phyloP scores from a whole-genome alignment of 1,140 invertebrate species.

The Atta colombica region DNA sequence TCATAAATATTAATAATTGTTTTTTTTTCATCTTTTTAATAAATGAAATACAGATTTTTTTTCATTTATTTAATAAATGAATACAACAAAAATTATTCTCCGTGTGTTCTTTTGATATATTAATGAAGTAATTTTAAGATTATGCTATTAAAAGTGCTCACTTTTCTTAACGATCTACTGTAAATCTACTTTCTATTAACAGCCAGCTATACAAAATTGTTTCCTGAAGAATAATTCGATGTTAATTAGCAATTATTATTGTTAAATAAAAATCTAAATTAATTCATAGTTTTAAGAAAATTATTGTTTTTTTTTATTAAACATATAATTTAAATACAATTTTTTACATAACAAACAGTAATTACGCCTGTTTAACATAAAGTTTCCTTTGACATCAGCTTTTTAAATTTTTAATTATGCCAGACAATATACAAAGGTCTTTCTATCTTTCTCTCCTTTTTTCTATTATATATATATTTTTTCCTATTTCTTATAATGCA shows the following conservation, averaged over 20 bases:
- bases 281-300: background rate
- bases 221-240: background rate
- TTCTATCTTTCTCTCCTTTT: background rate
- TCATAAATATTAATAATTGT: background rate
- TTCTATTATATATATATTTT: too few species aligned
- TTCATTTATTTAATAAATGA: background rate
- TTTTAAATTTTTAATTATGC: background rate
- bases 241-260: background rate
- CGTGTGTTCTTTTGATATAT: background rate
- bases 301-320: background rate
- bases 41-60: background rate
- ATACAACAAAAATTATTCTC: background rate
- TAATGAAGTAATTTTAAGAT: slow-evolving; percentile 18
- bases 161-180: slow-evolving; percentile 7
- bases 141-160: slow-evolving; percentile 13
- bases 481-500: background rate
- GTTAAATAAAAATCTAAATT: slow-evolving; percentile 5
- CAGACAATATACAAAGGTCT: background rate
- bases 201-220: background rate
- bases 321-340: background rate
- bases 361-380: background rate
- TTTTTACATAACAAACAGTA: background rate
- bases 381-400: background rate
- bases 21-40: too few species aligned
- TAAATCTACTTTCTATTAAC: background rate